Evolutionary conservation across 2,113 vertebrate species (phyloP).

Genomic region (Pipra filicauda): DNA sequence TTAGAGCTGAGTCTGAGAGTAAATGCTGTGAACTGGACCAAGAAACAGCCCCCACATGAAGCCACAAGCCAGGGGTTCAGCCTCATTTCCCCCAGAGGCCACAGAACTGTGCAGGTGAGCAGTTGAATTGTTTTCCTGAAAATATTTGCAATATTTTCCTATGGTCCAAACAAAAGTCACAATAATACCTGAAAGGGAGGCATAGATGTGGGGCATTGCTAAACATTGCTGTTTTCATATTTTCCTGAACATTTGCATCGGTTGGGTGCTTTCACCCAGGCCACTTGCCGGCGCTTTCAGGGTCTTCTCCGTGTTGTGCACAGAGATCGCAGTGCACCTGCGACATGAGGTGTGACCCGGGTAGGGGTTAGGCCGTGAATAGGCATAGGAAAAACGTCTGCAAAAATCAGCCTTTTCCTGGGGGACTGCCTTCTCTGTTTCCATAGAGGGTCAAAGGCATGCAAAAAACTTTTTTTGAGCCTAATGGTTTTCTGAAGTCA

Average conservation of each 20-base stretch:
- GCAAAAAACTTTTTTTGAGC: neutral
- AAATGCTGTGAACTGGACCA: neutral
- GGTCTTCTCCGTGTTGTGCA: neutral
- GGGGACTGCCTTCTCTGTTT: neutral
- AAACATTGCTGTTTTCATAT: neutral
- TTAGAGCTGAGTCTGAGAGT: neutral
- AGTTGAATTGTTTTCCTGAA: neutral
- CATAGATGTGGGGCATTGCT: neutral
- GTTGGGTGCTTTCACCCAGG: neutral
- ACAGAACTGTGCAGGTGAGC: neutral
- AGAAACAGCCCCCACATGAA: accelerated
- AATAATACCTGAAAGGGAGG: neutral
- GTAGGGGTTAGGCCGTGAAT: neutral
- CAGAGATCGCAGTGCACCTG: no score
- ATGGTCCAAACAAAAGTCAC: neutral
- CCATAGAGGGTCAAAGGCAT: neutral
- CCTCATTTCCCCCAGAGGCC: neutral
- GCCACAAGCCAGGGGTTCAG: accelerated
- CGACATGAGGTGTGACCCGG: neutral
- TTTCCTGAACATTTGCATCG: neutral
- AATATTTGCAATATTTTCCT: neutral
- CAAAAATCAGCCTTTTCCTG: neutral
- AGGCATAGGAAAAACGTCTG: neutral
- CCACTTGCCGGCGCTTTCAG: accelerated
- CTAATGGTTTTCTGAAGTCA: neutral